Evolutionary conservation across 2,888 invertebrate species (phyloP).

Genomic region (Machimus atricapillus): DNA sequence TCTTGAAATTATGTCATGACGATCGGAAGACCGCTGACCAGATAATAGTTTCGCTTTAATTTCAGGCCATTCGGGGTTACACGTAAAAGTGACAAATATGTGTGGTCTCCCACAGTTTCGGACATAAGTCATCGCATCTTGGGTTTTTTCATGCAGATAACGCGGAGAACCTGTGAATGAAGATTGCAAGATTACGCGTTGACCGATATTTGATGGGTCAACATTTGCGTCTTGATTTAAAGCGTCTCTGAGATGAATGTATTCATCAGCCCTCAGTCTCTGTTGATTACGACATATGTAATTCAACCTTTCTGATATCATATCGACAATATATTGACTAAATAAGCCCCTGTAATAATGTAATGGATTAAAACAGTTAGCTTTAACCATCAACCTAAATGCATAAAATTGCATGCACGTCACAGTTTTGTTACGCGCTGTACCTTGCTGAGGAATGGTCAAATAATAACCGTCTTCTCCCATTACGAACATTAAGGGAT

Average conservation of each 20-base stretch:
- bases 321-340: background rate
- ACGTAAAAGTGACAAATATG: conserved; percentile 40
- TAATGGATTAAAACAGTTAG: no score
- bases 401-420: no score
- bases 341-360: no score
- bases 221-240: background rate
- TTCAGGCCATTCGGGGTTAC: background rate
- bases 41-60: background rate
- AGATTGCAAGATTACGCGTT: conserved; percentile 37
- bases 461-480: no score
- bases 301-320: no score
- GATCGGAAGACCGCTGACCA: background rate
- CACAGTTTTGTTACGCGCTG: no score
- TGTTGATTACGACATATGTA: no score
- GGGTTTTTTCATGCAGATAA: conserved; percentile 40
- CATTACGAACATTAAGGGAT: no score
- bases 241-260: background rate
- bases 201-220: background rate
- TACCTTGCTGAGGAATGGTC: no score
- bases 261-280: background rate
- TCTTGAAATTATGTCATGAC: background rate
- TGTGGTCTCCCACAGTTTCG: conserved; percentile 39
- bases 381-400: no score
- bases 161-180: conserved; percentile 37
- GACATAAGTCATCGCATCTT: conserved; percentile 38